phyloP scores from a whole-genome alignment of 2,888 invertebrate species.

The Lymantria dispar region DNA sequence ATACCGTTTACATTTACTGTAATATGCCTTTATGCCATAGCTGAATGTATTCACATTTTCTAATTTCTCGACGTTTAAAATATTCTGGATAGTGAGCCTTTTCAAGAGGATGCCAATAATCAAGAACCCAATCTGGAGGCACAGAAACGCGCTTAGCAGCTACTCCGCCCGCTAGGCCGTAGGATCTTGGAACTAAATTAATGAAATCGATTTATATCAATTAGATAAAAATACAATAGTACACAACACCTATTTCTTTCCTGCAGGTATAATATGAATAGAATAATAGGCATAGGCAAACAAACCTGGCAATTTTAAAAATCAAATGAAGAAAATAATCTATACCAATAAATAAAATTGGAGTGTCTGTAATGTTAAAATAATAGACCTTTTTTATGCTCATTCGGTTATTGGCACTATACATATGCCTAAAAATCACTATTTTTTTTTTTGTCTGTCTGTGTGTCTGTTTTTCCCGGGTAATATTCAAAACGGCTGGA shows the following conservation, averaged over 20 bases:
- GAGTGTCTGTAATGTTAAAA: too few relatives aligned
- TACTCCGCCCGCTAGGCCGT: slow-evolving; percentile 87
- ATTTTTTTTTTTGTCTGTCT: too few relatives aligned
- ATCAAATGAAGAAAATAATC: too few relatives aligned
- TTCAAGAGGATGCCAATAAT: slow-evolving; percentile 96
- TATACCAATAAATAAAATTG: too few relatives aligned
- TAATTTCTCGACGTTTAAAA: slow-evolving; percentile 91
- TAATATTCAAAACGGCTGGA: too few relatives aligned
- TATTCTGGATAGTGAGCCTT: slow-evolving; percentile 96
- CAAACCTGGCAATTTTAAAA: too few relatives aligned
- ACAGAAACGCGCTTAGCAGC: slow-evolving; percentile 86
- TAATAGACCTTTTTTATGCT: too few relatives aligned
- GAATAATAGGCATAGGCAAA: too few relatives aligned
- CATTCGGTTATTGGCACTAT: too few relatives aligned
- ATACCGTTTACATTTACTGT: background rate
- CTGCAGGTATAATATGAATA: too few relatives aligned
- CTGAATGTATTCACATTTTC: slow-evolving; percentile 92
- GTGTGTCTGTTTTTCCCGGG: too few relatives aligned
- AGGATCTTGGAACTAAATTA: slow-evolving; percentile 81
- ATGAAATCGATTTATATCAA: background rate
- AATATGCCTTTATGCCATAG: slow-evolving; percentile 85
- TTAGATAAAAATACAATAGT: background rate
- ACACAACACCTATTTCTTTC: background rate
- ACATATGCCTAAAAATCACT: too few relatives aligned
- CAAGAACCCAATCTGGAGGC: slow-evolving; percentile 92